phyloP scores from a whole-genome alignment of 2,888 invertebrate species.

The Ferrisia virgata region DNA sequence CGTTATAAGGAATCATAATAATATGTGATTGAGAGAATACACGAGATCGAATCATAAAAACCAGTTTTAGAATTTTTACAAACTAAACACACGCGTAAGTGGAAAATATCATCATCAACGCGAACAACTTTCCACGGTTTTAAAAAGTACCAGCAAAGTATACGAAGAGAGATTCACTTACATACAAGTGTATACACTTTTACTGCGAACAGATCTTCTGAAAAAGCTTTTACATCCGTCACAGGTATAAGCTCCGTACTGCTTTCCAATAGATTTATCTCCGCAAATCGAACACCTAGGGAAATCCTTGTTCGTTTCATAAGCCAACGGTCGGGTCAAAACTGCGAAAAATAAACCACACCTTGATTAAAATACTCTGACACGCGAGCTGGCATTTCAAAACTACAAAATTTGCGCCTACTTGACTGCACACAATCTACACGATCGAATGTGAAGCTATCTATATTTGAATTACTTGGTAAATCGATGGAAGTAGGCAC shows the following conservation, averaged over 20 bases:
- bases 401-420: background rate
- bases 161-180: background rate
- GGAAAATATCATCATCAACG: too few relatives aligned
- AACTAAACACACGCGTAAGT: too few relatives aligned
- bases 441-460: background rate
- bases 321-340: background rate
- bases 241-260: slow-evolving; percentile 40
- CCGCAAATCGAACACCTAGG: slow-evolving; percentile 35
- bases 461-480: background rate
- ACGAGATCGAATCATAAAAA: too few relatives aligned
- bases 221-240: slow-evolving; percentile 44
- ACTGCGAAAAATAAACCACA: background rate
- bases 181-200: slow-evolving; percentile 35
- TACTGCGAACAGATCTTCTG: slow-evolving; percentile 36
- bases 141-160: too few relatives aligned
- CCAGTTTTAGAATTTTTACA: too few relatives aligned
- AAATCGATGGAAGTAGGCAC: background rate
- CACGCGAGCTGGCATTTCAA: background rate
- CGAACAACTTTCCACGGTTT: too few relatives aligned
- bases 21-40: too few relatives aligned
- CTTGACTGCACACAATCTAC: background rate
- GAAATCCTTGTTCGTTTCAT: background rate
- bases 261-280: slow-evolving; percentile 42
- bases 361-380: background rate
- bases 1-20: too few relatives aligned